Percentiles rank a stretch among this genome's conserved stretches.
phyloP scores from a whole-genome alignment of 2,113 vertebrate genomes.

The Odontesthes bonariensis region DNA sequence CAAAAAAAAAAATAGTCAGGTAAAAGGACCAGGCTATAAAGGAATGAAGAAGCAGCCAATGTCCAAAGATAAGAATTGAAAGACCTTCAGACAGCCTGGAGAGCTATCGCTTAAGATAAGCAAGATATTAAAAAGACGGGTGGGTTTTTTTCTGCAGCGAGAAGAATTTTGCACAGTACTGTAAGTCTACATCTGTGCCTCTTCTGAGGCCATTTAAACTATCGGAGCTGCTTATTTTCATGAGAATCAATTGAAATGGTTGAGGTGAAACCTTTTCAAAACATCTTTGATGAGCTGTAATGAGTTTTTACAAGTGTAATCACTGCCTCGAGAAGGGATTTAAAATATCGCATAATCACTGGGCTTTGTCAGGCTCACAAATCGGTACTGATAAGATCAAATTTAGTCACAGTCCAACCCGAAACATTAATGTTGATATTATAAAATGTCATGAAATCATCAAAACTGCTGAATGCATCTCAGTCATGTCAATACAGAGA shows the following conservation, averaged over 20 bases:
- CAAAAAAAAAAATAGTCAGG: no score
- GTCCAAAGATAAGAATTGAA: not conserved
- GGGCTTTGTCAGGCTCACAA: not conserved
- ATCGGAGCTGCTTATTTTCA: not conserved
- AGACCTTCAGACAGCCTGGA: not conserved
- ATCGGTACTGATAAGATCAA: not conserved
- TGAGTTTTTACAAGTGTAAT: not conserved
- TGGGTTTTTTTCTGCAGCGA: not conserved
- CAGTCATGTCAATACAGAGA: not conserved
- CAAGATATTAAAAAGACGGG: not conserved
- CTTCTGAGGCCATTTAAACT: not conserved
- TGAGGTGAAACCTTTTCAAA: not conserved
- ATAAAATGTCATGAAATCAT: not conserved
- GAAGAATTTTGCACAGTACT: not conserved
- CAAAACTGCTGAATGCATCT: not conserved
- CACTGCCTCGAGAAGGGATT: not conserved
- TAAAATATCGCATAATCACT: not conserved
- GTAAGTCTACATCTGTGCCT: not conserved
- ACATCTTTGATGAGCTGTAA: no score
- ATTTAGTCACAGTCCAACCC: not conserved
- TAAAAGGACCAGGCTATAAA: no score
- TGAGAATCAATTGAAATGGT: not conserved
- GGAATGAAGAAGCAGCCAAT: no score
- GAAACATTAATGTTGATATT: not conserved
- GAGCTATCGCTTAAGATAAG: not conserved